A percentile compares a stretch with the other conserved stretches of the same genome.
Evolutionary conservation across 1,140 invertebrate species (phyloP).

Genomic region (Hyphantria cunea): DNA sequence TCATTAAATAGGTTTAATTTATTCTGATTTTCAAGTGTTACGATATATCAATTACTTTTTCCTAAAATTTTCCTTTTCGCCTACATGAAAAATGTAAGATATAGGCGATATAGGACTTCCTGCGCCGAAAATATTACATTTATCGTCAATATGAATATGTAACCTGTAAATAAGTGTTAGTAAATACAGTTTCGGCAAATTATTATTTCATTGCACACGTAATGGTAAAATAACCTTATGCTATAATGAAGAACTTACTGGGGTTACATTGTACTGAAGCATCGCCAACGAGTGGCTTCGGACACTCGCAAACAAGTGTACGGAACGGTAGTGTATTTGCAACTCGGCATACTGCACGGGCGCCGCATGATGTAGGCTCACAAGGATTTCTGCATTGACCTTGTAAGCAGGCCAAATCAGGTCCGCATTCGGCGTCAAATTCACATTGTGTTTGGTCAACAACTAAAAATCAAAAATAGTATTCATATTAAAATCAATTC

Average conservation of each 20-base stretch:
- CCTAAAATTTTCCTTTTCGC: too few relatives aligned
- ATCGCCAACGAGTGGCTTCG: slow-evolving; percentile 90
- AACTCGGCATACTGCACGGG: slow-evolving; percentile 90
- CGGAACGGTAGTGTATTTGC: slow-evolving; percentile 92
- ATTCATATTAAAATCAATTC: neutral
- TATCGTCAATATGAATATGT: too few relatives aligned
- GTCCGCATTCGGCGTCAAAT: slow-evolving; percentile 92
- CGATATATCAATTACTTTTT: too few relatives aligned
- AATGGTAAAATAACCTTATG: too few relatives aligned
- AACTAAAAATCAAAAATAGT: slow-evolving; percentile 18
- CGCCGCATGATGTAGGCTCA: slow-evolving; percentile 90
- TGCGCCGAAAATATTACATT: too few relatives aligned
- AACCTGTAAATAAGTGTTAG: too few relatives aligned
- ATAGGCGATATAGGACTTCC: too few relatives aligned
- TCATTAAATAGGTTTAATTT: too few relatives aligned
- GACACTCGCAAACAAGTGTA: slow-evolving; percentile 93
- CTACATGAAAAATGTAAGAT: too few relatives aligned
- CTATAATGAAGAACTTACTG: slow-evolving; percentile 81
- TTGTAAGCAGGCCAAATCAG: slow-evolving; percentile 91
- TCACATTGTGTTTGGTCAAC: slow-evolving; percentile 80
- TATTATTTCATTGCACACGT: too few relatives aligned
- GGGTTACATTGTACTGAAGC: slow-evolving; percentile 90
- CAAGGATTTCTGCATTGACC: slow-evolving; percentile 93
- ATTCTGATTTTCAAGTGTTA: too few relatives aligned
- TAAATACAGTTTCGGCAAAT: too few relatives aligned